Percentiles rank a stretch among this genome's conserved stretches.
These are phyloP conservation scores for Apeira syringaria DNA, from an alignment of 2,888 invertebrate species.

Conservation along the genomic window DNA sequence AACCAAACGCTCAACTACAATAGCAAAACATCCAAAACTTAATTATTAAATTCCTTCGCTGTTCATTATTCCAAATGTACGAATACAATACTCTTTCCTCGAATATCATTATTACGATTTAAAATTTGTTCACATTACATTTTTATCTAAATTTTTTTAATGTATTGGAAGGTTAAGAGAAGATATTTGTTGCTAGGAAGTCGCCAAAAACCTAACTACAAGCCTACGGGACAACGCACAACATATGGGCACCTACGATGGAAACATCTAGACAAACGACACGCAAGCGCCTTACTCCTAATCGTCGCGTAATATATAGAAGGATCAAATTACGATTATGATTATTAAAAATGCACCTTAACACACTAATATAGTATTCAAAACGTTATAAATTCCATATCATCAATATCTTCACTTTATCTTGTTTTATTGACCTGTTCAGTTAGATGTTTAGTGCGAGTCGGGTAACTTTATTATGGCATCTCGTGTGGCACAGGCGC, in stretches of 20 bases:
- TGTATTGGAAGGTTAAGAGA: constrained; percentile 77
- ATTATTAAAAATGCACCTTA: constrained; percentile 78
- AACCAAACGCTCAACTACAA: constrained; percentile 62
- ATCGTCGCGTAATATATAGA: constrained; percentile 69
- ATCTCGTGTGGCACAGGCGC: constrained; percentile 33
- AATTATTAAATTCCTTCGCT: constrained; percentile 36
- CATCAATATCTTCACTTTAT: constrained; percentile 26
- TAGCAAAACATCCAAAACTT: constrained; percentile 59
- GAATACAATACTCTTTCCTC: constrained; percentile 34
- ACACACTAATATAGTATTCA: constrained; percentile 63
- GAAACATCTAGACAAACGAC: constrained; percentile 75
- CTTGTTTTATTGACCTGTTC: constrained; percentile 13
- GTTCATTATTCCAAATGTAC: constrained; percentile 27
- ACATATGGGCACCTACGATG: constrained; percentile 70
- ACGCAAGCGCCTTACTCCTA: constrained; percentile 70
- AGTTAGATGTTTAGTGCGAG: constrained; percentile 18
- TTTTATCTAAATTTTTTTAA: constrained; percentile 66
- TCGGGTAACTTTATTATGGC: constrained; percentile 53
- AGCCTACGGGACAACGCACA: constrained; percentile 74
- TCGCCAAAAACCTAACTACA: constrained; percentile 77
- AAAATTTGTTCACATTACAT: constrained; percentile 60
- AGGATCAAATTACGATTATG: constrained; percentile 75
- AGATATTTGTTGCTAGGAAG: constrained; percentile 78
- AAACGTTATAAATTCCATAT: constrained; percentile 60
- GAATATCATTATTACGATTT: constrained; percentile 47